These are phyloP conservation scores for Scaptomyza flava DNA, from an alignment of 2,888 invertebrate species.

Conservation along the genomic window DNA sequence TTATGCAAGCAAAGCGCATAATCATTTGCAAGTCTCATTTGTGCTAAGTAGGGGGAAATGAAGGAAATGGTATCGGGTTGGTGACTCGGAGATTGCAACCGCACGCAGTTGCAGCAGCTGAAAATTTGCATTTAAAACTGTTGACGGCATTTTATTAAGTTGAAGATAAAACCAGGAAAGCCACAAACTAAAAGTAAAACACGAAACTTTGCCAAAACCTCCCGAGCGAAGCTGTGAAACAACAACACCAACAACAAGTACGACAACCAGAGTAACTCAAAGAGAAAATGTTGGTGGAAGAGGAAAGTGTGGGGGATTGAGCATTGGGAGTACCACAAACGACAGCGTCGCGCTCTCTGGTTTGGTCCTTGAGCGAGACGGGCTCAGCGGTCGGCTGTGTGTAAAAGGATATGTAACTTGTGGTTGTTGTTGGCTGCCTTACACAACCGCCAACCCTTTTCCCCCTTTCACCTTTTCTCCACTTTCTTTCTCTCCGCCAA, in stretches of 20 bases:
- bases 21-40: constrained; percentile 79
- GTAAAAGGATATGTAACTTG: constrained; percentile 77
- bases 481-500: neutral
- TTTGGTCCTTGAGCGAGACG: constrained; percentile 58
- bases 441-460: constrained; percentile 43
- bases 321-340: constrained; percentile 25
- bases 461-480: neutral
- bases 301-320: neutral
- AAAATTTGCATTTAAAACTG: constrained; percentile 80
- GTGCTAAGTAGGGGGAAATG: constrained; percentile 49
- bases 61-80: neutral
- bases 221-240: constrained; percentile 75
- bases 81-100: constrained; percentile 46
- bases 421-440: constrained; percentile 76
- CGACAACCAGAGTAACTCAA: constrained; percentile 40
- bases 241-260: constrained; percentile 46
- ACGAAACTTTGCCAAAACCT: constrained; percentile 75
- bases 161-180: constrained; percentile 81
- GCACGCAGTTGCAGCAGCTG: constrained; percentile 62
- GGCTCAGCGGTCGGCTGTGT: constrained; percentile 72
- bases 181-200: constrained; percentile 79
- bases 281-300: constrained; percentile 16
- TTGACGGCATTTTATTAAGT: constrained; percentile 80
- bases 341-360: constrained; percentile 30
- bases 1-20: constrained; percentile 63